Percentiles rank a stretch among this genome's conserved stretches.
phyloP scores from a whole-genome alignment of 2,888 invertebrate species.

The Athetis lepigone region DNA sequence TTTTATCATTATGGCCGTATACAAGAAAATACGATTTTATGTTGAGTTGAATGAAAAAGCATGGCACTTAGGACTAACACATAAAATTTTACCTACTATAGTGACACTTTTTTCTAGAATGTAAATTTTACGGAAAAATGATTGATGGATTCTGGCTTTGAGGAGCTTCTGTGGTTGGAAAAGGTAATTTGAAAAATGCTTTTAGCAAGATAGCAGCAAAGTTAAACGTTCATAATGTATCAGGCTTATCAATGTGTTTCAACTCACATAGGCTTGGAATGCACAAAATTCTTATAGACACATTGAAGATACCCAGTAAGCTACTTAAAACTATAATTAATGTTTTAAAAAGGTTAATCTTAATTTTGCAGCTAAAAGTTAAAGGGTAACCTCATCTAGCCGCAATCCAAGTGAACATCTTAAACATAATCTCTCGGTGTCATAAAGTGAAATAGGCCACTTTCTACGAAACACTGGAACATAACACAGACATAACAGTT shows the following conservation, averaged over 20 bases:
- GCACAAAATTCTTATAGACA: not conserved
- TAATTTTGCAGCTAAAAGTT: constrained; percentile 15
- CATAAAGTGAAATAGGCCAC: constrained; percentile 29
- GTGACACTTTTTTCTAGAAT: constrained; percentile 25
- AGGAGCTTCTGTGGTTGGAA: no score
- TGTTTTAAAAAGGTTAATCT: constrained; percentile 13
- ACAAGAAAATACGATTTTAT: constrained; percentile 56
- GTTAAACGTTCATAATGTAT: no score
- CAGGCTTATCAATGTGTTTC: no score
- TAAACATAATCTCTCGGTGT: constrained; percentile 30
- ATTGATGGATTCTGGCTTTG: no score
- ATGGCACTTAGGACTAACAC: constrained; percentile 48
- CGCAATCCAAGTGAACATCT: constrained; percentile 27
- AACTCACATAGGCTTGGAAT: not conserved
- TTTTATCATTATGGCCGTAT: constrained; percentile 54
- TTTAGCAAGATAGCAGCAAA: no score
- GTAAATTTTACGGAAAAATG: constrained; percentile 7
- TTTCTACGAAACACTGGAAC: not conserved
- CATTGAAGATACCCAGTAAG: not conserved
- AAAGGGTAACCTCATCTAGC: constrained; percentile 17
- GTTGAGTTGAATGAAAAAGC: constrained; percentile 47
- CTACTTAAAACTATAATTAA: constrained; percentile 12
- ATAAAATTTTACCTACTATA: constrained; percentile 37
- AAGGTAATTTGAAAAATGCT: no score
- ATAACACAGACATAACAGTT: not conserved